These are phyloP conservation scores for Coelopa pilipes DNA, from an alignment of 2,888 invertebrate genomes.

Conservation along the genomic window DNA sequence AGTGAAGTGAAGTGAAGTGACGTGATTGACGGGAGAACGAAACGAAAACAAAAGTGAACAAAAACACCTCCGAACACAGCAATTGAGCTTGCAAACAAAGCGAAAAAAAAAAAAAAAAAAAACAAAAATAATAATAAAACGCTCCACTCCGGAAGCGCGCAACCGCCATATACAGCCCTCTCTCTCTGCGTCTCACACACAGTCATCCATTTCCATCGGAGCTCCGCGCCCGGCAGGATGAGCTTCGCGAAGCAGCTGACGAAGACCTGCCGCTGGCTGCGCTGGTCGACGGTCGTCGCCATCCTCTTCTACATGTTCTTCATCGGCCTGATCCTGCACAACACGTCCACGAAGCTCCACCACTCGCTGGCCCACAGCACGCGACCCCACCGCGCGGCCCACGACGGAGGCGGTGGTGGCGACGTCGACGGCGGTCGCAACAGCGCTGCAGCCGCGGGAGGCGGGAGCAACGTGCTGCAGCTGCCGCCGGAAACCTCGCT, in stretches of 20 bases:
- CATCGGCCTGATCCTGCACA: constrained; percentile 69
- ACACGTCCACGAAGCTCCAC: constrained; percentile 65
- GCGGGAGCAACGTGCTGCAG: constrained; percentile 49
- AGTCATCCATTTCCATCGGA: constrained; percentile 8
- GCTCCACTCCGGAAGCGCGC: not conserved
- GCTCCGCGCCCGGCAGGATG: constrained; percentile 50
- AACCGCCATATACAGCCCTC: not conserved
- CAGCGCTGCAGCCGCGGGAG: constrained; percentile 34
- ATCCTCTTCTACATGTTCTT: constrained; percentile 70
- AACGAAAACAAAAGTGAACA: not conserved
- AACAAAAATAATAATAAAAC: constrained; percentile 12
- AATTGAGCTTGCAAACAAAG: constrained; percentile 32
- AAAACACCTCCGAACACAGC: constrained; percentile 41
- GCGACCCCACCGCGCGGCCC: constrained; percentile 15
- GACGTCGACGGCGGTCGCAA: constrained; percentile 20
- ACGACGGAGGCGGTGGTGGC: not conserved
- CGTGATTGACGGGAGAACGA: too few species aligned
- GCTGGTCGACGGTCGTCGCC: constrained; percentile 71
- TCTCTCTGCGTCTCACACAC: constrained; percentile 19
- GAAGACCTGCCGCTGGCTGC: constrained; percentile 62
- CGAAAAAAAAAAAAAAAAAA: constrained; percentile 14
- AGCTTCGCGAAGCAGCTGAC: constrained; percentile 62
- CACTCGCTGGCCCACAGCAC: constrained; percentile 46
- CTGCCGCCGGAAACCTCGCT: constrained; percentile 44
- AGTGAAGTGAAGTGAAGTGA: constrained; percentile 34